A percentile compares a stretch with the other conserved stretches of the same genome.
Conservation (phyloP, 2,888 invertebrate species). For the Drosophila mulleri region DNA sequence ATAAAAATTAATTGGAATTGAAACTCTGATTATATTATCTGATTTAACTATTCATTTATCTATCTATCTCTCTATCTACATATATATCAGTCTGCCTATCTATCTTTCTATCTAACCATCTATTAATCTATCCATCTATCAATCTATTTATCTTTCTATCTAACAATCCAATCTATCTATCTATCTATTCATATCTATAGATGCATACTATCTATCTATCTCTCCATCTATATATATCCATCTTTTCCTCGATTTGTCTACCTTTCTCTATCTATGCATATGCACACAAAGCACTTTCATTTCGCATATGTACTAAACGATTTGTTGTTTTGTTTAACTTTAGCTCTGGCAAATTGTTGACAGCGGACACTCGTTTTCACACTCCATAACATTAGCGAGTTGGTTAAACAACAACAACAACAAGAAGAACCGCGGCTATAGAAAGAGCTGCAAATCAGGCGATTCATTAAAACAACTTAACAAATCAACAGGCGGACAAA, state of each 20-base stretch:
- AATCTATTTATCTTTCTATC: neutral
- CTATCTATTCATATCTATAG: neutral
- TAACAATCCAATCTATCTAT: too few species aligned
- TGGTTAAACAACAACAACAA: constrained; percentile 64
- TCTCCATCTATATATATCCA: neutral
- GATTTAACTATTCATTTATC: too few species aligned
- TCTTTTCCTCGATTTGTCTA: neutral
- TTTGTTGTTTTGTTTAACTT: constrained; percentile 24
- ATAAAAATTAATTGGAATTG: neutral
- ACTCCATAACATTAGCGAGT: constrained; percentile 42
- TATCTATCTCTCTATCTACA: neutral
- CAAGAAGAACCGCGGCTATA: neutral
- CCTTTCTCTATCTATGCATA: neutral
- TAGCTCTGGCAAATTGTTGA: constrained; percentile 6
- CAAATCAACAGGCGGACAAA: constrained; percentile 66
- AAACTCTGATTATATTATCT: too few species aligned
- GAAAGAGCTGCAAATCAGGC: constrained; percentile 38
- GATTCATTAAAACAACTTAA: constrained; percentile 60
- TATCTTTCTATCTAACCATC: neutral
- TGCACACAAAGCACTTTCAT: neutral
- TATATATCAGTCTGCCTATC: too few species aligned
- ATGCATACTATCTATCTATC: neutral
- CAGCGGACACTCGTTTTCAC: constrained; percentile 5
- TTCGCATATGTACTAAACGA: constrained; percentile 7
- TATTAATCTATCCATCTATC: too few species aligned